These are phyloP conservation scores for Philypnodon macrostomus DNA, from an alignment of 2,797 vertebrate species.

Conservation along the genomic window DNA sequence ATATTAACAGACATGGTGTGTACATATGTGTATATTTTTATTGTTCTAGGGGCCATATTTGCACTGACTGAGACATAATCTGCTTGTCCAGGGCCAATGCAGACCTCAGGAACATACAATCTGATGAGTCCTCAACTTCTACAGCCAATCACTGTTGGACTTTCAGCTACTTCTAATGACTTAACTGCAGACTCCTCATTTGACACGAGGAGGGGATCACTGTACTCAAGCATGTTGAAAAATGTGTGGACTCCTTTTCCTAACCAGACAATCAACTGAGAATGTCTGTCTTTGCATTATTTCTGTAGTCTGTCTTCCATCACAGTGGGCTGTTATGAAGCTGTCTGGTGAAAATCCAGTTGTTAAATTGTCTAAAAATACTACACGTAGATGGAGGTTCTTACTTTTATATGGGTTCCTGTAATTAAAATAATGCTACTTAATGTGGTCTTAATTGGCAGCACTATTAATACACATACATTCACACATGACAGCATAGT, in stretches of 20 bases:
- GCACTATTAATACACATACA: too few species aligned
- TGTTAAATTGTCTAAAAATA: constrained; percentile 54
- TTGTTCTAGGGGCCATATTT: constrained; percentile 67
- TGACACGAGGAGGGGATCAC: constrained; percentile 5
- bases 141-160: constrained; percentile 50
- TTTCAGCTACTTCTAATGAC: constrained; percentile 19
- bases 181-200: constrained; percentile 15
- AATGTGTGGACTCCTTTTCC: constrained; percentile 36
- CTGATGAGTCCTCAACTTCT: constrained; percentile 54
- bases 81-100: constrained; percentile 61
- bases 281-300: constrained; percentile 51
- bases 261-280: constrained; percentile 62
- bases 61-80: constrained; percentile 58
- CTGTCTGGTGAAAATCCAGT: constrained; percentile 33
- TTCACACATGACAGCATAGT: not conserved
- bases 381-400: constrained; percentile 65
- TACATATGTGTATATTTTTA: constrained; percentile 33
- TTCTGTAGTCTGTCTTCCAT: constrained; percentile 51
- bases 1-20: constrained; percentile 19
- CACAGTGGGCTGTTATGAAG: constrained; percentile 35
- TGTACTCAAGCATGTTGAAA: constrained; percentile 38
- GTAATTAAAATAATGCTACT: constrained; percentile 72
- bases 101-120: constrained; percentile 70
- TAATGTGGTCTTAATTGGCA: not conserved
- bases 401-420: constrained; percentile 73